Conservation (phyloP, 1,140 invertebrate genomes). For the Pachyrhynchus sulphureomaculatus region DNA sequence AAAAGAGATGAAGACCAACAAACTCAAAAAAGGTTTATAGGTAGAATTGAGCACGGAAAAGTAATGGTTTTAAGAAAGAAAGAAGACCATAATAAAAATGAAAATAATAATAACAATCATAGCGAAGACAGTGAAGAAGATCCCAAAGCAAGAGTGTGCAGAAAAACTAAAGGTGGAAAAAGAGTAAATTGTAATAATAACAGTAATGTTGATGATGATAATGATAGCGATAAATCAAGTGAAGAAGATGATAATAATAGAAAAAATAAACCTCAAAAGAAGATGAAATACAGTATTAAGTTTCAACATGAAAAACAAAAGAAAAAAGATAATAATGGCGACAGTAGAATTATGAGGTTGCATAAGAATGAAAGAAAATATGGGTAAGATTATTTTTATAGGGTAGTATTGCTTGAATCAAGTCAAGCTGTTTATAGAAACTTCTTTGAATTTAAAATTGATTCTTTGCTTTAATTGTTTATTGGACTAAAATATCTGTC, state of each 20-base stretch:
- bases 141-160: not conserved
- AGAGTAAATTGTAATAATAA: not conserved
- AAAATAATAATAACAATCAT: not conserved
- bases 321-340: conserved; percentile 4
- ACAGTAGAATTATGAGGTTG: conserved; percentile 18
- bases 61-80: conserved; percentile 19
- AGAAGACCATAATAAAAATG: not conserved
- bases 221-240: not conserved
- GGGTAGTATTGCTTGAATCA: not conserved
- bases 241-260: not conserved
- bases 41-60: conserved; percentile 25
- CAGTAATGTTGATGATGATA: not conserved
- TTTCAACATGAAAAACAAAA: conserved; percentile 28
- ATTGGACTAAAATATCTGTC: not conserved
- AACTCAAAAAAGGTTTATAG: conserved; percentile 14
- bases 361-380: conserved; percentile 26
- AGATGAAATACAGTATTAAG: conserved; percentile 29
- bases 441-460: not conserved
- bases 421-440: not conserved
- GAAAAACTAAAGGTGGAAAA: not conserved
- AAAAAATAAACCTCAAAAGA: conserved; percentile 8
- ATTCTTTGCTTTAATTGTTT: not conserved
- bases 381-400: conserved; percentile 1
- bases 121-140: conserved; percentile 1
- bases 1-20: not conserved